phyloP scores from a whole-genome alignment of 2,113 vertebrate genomes.

The Hyperopisus bebe region DNA sequence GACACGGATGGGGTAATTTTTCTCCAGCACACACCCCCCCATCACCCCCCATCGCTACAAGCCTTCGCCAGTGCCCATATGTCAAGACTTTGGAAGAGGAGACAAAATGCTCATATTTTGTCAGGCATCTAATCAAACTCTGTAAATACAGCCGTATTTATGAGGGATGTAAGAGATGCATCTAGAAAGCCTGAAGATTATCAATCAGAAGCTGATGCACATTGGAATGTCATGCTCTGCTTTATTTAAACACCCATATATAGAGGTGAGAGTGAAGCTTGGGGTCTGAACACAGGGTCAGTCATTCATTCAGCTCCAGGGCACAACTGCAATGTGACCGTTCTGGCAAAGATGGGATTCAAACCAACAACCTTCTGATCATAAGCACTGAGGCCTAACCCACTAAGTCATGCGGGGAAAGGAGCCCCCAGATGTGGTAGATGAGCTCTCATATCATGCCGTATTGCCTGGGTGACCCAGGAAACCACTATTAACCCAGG shows the following conservation, averaged over 20 bases:
- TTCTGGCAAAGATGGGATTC: not conserved
- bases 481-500: not conserved
- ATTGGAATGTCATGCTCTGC: not conserved
- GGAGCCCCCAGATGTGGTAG: not conserved
- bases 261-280: not conserved
- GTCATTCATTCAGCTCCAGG: not conserved
- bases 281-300: not conserved
- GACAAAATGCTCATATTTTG: not conserved
- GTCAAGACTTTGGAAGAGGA: not conserved
- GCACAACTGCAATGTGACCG: not conserved
- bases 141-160: not conserved
- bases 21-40: not conserved
- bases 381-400: not conserved
- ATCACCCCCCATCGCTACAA: not conserved
- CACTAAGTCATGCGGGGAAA: not conserved
- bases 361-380: not conserved
- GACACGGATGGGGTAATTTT: slow-evolving; percentile 4
- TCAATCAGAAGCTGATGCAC: not conserved
- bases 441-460: not conserved
- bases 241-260: not conserved
- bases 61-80: not conserved
- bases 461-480: not conserved
- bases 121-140: not conserved
- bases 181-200: not conserved
- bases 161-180: not conserved